Percentiles rank a stretch among this genome's conserved stretches.
Conservation (phyloP, 2,113 vertebrate species). For the Aphyosemion australe region DNA sequence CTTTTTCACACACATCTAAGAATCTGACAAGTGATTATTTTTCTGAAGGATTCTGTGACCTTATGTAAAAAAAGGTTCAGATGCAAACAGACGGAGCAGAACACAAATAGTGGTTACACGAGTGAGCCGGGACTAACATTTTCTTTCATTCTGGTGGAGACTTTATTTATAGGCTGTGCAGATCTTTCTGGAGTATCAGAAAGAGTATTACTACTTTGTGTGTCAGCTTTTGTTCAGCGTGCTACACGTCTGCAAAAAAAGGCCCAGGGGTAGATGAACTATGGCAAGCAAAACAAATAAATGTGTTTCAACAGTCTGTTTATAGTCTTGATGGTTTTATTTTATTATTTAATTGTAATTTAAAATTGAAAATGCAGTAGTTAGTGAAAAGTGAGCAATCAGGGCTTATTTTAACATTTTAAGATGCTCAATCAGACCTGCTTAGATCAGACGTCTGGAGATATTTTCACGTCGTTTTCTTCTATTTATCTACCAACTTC, state of each 20-base stretch:
- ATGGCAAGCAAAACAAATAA: neutral
- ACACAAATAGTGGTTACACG: neutral
- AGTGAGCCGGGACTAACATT: neutral
- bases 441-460: too few species aligned
- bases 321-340: neutral
- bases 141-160: neutral
- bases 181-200: neutral
- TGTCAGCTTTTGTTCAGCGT: neutral
- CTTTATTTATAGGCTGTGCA: conserved; percentile 7
- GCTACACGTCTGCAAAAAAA: neutral
- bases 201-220: neutral
- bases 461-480: conserved; percentile 11
- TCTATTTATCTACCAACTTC: conserved; percentile 37
- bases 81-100: neutral
- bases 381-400: neutral
- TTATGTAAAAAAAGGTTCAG: neutral
- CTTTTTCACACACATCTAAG: neutral
- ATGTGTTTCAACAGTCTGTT: neutral
- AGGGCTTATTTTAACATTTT: neutral
- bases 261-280: neutral
- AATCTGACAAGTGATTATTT: neutral
- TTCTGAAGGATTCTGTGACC: neutral
- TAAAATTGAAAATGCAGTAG: neutral
- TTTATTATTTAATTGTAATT: neutral
- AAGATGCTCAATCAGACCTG: neutral